phyloP scores from a whole-genome alignment of 2,113 vertebrate genomes.

The Dissostichus mawsoni region DNA sequence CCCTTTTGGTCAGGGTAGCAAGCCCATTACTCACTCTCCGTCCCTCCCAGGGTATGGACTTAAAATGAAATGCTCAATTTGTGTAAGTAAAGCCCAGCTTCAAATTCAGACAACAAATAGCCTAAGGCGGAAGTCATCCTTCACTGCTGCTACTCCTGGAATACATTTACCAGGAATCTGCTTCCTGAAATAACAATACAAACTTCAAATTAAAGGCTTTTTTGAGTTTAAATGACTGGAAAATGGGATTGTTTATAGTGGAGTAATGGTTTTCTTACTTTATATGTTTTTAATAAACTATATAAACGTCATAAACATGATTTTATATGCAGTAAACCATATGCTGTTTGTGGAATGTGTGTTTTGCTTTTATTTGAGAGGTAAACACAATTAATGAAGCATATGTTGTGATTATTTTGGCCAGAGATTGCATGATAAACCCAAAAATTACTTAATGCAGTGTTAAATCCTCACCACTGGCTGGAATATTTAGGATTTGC shows the following conservation, averaged over 20 bases:
- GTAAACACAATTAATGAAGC: neutral
- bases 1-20: slow-evolving; percentile 35
- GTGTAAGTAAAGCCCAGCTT: slow-evolving; percentile 22
- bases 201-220: neutral
- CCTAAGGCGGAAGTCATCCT: neutral
- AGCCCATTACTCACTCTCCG: slow-evolving; percentile 38
- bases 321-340: neutral
- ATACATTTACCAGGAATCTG: slow-evolving; percentile 13
- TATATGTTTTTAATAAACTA: neutral
- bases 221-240: neutral
- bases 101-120: slow-evolving; percentile 32
- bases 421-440: neutral
- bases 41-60: slow-evolving; percentile 3
- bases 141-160: slow-evolving; percentile 18
- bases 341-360: neutral
- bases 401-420: neutral
- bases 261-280: neutral
- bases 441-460: neutral
- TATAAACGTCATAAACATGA: neutral
- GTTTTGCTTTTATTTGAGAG: neutral
- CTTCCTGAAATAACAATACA: neutral
- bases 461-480: neutral
- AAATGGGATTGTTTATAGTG: neutral
- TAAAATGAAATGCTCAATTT: slow-evolving; percentile 31
- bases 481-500: neutral